These are phyloP conservation scores for Sebastes cheni DNA, from an alignment of 2,797 vertebrate species.

Conservation along the genomic window DNA sequence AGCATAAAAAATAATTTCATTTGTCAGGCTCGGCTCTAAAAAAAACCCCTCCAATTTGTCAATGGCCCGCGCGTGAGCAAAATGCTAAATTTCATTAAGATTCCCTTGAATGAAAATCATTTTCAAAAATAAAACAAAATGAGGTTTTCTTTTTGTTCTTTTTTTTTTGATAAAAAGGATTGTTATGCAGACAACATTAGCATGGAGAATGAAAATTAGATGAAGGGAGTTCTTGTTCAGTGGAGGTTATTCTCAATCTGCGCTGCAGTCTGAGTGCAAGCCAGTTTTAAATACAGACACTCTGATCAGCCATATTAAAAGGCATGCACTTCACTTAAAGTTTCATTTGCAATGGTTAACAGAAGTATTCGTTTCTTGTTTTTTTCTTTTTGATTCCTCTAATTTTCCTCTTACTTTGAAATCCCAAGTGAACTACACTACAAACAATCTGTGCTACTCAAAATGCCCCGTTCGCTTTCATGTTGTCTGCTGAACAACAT, in stretches of 20 bases:
- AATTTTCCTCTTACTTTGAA: slow-evolving; percentile 36
- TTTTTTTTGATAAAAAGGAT: background rate
- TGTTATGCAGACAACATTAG: slow-evolving; percentile 10
- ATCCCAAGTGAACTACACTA: background rate
- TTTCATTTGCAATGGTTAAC: slow-evolving; percentile 17
- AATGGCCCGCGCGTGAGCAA: background rate
- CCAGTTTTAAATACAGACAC: slow-evolving; percentile 19
- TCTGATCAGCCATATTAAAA: slow-evolving; percentile 27
- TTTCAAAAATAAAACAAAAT: background rate
- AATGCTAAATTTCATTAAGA: slow-evolving; percentile 11
- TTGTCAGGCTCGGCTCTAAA: slow-evolving; percentile 11
- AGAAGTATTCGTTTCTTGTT: background rate
- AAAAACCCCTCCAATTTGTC: slow-evolving; percentile 7
- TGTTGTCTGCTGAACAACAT: slow-evolving; percentile 12
- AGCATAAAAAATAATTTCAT: slow-evolving; percentile 45
- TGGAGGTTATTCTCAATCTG: slow-evolving; percentile 30
- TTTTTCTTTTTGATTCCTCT: slow-evolving; percentile 30
- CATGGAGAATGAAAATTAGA: slow-evolving; percentile 29
- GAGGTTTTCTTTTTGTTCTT: background rate
- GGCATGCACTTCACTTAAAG: background rate
- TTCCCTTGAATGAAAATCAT: background rate
- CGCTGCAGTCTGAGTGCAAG: background rate
- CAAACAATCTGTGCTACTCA: slow-evolving; percentile 24
- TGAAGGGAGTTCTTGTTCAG: slow-evolving; percentile 23
- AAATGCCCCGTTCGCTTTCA: slow-evolving; percentile 17